phyloP scores from a whole-genome alignment of 1,140 invertebrate genomes.

The Steinernema khuongi region DNA sequence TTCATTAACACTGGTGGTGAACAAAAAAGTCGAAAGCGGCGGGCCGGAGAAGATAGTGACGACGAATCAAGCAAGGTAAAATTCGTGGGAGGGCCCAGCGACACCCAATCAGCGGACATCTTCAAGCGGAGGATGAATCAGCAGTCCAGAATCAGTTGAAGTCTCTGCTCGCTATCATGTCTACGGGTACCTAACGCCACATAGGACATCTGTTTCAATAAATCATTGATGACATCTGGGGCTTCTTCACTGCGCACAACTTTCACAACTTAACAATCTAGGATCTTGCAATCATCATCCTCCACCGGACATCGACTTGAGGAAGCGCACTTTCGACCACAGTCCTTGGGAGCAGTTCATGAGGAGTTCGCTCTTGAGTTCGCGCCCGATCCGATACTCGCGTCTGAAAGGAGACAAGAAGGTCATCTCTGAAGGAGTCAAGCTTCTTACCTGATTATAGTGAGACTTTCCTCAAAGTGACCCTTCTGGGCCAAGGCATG shows the following conservation, averaged over 20 bases:
- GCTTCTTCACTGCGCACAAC: too few species aligned
- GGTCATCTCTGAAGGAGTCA: neutral
- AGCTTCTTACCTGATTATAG: neutral
- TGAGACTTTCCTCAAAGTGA: neutral
- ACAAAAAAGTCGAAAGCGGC: conserved; percentile 21
- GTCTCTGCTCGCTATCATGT: neutral
- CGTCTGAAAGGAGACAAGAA: neutral
- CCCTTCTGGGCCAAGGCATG: neutral
- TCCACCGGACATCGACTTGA: neutral
- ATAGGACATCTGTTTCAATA: too few species aligned
- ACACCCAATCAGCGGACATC: conserved; percentile 37
- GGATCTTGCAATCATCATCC: neutral
- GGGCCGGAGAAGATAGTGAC: conserved; percentile 22
- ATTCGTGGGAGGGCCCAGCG: conserved; percentile 4
- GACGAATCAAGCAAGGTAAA: conserved; percentile 22
- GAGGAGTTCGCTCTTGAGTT: neutral
- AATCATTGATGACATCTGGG: too few species aligned
- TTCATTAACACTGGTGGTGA: conserved; percentile 40
- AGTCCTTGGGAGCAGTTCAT: neutral
- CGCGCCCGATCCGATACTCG: neutral
- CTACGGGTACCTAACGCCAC: neutral
- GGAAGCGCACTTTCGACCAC: neutral
- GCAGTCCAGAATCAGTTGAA: conserved; percentile 18
- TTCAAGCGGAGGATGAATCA: conserved; percentile 53
- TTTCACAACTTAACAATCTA: neutral